Conservation (phyloP, 2,888 invertebrate species). For the Herminia tarsipennalis region DNA sequence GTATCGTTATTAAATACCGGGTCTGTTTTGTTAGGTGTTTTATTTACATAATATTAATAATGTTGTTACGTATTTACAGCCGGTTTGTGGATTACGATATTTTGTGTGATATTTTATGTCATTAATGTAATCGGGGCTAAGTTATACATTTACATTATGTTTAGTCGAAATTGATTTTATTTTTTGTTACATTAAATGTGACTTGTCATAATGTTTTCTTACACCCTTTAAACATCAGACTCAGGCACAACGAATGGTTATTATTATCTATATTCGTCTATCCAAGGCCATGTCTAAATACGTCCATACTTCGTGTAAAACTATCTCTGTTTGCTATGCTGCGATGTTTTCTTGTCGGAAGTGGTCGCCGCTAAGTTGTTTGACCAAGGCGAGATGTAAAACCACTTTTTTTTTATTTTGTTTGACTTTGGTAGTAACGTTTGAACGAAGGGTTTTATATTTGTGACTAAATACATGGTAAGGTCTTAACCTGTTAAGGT, state of each 20-base stretch:
- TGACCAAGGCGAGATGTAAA: conserved; percentile 33
- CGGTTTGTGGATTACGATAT: too few species aligned
- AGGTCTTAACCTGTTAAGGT: background rate
- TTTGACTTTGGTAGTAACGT: conserved; percentile 28
- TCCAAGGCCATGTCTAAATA: conserved; percentile 24
- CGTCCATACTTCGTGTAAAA: conserved; percentile 12
- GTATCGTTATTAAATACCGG: too few species aligned
- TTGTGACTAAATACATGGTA: conserved; percentile 2
- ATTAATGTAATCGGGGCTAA: too few species aligned
- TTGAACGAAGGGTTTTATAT: conserved; percentile 22
- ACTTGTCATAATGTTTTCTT: background rate
- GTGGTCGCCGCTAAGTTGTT: conserved; percentile 41
- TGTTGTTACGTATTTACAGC: too few species aligned
- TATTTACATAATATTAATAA: too few species aligned
- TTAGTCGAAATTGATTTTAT: too few species aligned
- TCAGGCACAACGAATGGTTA: conserved; percentile 12
- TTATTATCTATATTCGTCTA: conserved; percentile 15
- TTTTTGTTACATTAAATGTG: background rate
- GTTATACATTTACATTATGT: too few species aligned
- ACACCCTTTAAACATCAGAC: conserved; percentile 1
- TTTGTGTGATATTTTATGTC: too few species aligned
- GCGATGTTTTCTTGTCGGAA: conserved; percentile 41
- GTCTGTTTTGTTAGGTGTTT: too few species aligned
- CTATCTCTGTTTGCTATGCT: conserved; percentile 17
- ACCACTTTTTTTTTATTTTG: conserved; percentile 32